Evolutionary conservation across 2,888 invertebrate species (phyloP).

Genomic region (Ophion slaviceki): DNA sequence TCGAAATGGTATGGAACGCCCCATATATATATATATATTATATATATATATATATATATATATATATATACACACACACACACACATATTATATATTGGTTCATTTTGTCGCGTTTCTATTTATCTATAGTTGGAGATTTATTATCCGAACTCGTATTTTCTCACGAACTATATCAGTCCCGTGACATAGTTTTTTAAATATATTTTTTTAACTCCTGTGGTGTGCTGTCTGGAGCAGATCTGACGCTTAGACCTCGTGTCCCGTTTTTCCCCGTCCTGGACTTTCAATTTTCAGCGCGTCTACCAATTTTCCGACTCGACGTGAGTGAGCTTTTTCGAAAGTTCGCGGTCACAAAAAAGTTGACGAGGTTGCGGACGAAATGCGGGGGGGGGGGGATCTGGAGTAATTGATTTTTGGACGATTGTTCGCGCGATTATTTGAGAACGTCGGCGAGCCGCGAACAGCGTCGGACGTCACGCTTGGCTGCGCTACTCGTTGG

Average conservation of each 20-base stretch:
- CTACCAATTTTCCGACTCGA: no score
- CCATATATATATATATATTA: no score
- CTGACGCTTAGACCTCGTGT: not conserved
- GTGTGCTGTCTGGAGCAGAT: not conserved
- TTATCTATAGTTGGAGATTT: slow-evolving; percentile 2
- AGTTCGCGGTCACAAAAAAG: no score
- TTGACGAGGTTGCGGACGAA: no score
- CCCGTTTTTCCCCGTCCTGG: not conserved
- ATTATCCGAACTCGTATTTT: slow-evolving; percentile 30
- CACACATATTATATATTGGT: not conserved
- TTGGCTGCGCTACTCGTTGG: slow-evolving; percentile 61
- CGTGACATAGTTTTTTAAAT: not conserved
- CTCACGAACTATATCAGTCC: slow-evolving; percentile 17
- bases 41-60: no score
- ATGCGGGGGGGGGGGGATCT: no score
- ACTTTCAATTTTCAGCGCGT: no score
- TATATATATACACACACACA: no score
- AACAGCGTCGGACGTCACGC: slow-evolving; percentile 58
- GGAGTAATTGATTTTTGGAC: no score
- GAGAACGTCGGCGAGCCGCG: not conserved
- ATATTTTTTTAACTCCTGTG: slow-evolving; percentile 9
- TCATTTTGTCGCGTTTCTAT: not conserved
- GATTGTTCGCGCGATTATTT: not conserved
- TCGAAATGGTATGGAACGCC: no score
- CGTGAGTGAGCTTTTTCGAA: no score